Conservation (phyloP, 2,113 vertebrate species). For the Gymnobelideus leadbeateri region DNA sequence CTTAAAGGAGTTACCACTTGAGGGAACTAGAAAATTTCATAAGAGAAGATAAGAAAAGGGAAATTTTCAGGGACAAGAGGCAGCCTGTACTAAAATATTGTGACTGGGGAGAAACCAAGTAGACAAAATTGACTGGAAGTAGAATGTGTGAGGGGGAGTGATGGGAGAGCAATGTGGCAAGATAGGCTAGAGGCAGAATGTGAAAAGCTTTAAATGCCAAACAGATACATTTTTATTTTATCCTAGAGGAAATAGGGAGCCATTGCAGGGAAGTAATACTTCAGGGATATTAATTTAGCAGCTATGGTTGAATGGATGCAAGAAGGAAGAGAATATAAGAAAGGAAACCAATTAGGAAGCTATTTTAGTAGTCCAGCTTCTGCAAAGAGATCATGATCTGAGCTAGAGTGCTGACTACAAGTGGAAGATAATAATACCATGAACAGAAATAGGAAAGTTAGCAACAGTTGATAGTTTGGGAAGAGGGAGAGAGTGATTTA, state of each 20-base stretch:
- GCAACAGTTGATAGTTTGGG: not conserved
- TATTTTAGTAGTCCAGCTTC: not conserved
- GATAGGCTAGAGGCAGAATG: not conserved
- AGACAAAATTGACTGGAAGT: not conserved
- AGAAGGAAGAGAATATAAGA: not conserved
- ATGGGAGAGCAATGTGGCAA: not conserved
- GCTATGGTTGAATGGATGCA: not conserved
- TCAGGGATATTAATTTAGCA: not conserved
- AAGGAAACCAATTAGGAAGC: not conserved
- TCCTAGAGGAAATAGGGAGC: not conserved
- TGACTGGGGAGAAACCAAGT: not conserved
- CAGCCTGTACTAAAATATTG: not conserved
- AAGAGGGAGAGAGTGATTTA: not conserved
- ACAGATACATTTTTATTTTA: not conserved
- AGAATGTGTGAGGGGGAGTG: not conserved
- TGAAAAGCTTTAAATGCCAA: not conserved
- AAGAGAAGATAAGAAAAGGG: not conserved
- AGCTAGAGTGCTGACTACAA: not conserved
- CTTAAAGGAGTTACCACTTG: not conserved
- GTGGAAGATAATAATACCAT: not conserved
- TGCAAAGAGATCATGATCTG: not conserved
- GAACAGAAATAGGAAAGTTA: not conserved
- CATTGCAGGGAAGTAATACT: not conserved
- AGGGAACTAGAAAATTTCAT: not conserved
- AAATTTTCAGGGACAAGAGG: not conserved